Evolutionary conservation across 37 sponge, comb jelly and placozoan species (phyloP).

Genomic region (Agelas oroides): DNA sequence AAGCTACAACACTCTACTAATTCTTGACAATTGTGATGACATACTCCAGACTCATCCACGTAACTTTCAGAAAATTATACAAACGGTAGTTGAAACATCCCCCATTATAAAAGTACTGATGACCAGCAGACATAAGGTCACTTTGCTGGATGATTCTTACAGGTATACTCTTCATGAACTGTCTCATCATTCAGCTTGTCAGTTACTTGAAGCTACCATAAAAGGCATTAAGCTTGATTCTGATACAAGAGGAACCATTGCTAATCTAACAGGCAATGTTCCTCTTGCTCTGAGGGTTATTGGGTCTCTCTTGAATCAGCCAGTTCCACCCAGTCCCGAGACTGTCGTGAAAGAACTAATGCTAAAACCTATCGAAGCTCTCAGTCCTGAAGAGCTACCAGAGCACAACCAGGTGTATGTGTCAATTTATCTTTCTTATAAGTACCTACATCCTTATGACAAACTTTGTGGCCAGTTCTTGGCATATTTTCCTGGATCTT

Average conservation of each 20-base stretch:
- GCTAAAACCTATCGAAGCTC: background rate
- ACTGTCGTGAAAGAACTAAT: conserved; percentile 12
- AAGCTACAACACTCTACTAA: background rate
- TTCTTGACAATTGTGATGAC: conserved; percentile 6
- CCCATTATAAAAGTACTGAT: conserved; percentile 2
- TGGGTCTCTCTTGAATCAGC: conserved; percentile 13
- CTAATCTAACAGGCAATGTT: conserved; percentile 40
- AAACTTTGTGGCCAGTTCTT: background rate
- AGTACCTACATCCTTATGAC: background rate
- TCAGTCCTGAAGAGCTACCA: conserved; percentile 36
- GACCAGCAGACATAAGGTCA: conserved; percentile 6
- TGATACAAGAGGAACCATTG: conserved; percentile 11
- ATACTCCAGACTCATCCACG: background rate
- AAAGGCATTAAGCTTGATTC: background rate
- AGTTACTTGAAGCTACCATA: conserved; percentile 3
- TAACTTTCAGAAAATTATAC: background rate
- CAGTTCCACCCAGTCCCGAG: conserved; percentile 5
- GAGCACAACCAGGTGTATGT: conserved; percentile 6
- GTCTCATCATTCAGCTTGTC: background rate
- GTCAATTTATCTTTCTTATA: conserved; percentile 34
- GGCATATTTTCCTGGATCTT: conserved; percentile 45
- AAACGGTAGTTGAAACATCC: conserved; percentile 1
- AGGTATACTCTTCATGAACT: conserved; percentile 14
- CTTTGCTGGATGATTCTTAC: background rate
- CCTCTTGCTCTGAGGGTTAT: conserved; percentile 50